Evolutionary conservation across 2,888 invertebrate species (phyloP).

Genomic region (Nomada flava): DNA sequence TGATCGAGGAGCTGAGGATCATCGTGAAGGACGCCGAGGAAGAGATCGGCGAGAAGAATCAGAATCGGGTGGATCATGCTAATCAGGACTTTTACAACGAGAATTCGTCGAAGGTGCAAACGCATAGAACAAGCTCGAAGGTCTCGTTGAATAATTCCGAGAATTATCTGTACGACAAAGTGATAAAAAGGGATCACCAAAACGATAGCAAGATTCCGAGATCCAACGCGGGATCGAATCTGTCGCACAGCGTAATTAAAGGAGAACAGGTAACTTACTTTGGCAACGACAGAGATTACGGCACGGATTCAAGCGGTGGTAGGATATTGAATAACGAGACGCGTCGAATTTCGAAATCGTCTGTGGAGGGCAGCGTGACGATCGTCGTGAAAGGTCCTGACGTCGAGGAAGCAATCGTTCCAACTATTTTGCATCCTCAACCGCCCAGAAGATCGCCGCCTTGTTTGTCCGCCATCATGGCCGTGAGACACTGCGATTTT

Average conservation of each 20-base stretch:
- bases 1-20: constrained; percentile 93
- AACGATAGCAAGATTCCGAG: constrained; percentile 27
- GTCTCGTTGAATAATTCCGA: constrained; percentile 61
- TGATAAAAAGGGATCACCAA: constrained; percentile 49
- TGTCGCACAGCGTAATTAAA: constrained; percentile 59
- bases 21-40: constrained; percentile 94
- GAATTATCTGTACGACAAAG: constrained; percentile 51
- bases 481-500: constrained; percentile 79
- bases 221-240: constrained; percentile 52
- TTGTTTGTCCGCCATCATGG: constrained; percentile 77
- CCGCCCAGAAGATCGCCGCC: constrained; percentile 89
- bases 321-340: constrained; percentile 83
- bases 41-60: constrained; percentile 82
- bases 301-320: constrained; percentile 65
- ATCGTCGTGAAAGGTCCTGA: constrained; percentile 85
- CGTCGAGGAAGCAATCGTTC: constrained; percentile 90
- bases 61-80: constrained; percentile 33
- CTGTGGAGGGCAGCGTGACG: constrained; percentile 84
- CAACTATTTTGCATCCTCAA: constrained; percentile 91
- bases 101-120: constrained; percentile 33
- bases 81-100: constrained; percentile 33
- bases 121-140: constrained; percentile 60
- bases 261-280: constrained; percentile 74
- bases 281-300: constrained; percentile 71
- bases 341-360: constrained; percentile 83